A percentile compares a stretch with the other conserved stretches of the same genome.
Conservation (phyloP, 1,140 invertebrate genomes). For the Drosophila teissieri region DNA sequence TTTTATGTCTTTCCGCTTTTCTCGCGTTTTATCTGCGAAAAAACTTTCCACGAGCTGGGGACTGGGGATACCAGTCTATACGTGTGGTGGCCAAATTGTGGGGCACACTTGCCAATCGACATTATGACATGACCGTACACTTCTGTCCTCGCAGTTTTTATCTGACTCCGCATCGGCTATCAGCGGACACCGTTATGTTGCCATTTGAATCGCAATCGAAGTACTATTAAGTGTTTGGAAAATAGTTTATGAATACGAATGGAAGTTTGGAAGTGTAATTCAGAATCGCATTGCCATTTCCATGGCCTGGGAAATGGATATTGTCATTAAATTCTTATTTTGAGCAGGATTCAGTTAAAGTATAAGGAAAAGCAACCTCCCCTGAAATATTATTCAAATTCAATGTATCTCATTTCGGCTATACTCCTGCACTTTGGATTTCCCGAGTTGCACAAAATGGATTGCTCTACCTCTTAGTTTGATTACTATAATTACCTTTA, state of each 20-base stretch:
- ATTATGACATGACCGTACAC: slow-evolving; percentile 20
- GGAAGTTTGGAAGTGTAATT: neutral
- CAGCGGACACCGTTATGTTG: neutral
- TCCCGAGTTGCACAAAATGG: too few relatives aligned
- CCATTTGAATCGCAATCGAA: neutral
- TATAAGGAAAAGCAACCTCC: too few relatives aligned
- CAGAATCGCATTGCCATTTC: neutral
- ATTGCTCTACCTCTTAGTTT: slow-evolving; percentile 18
- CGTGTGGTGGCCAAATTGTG: neutral
- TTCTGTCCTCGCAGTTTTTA: slow-evolving; percentile 9
- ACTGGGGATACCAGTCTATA: neutral
- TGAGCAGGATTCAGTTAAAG: too few relatives aligned
- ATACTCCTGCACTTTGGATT: too few relatives aligned
- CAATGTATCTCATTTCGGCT: too few relatives aligned
- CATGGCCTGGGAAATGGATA: neutral
- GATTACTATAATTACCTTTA: slow-evolving; percentile 50
- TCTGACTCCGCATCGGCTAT: neutral
- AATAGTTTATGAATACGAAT: neutral
- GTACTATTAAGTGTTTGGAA: neutral
- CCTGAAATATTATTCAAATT: too few relatives aligned
- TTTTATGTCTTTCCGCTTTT: slow-evolving; percentile 57
- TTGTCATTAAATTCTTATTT: neutral
- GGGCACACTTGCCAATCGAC: slow-evolving; percentile 19
- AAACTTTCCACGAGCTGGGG: slow-evolving; percentile 24
- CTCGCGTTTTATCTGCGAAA: slow-evolving; percentile 42